A percentile compares a stretch with the other conserved stretches of the same genome.
These are phyloP conservation scores for Podarcis lilfordi DNA, from an alignment of 2,797 vertebrate genomes.

Conservation along the genomic window DNA sequence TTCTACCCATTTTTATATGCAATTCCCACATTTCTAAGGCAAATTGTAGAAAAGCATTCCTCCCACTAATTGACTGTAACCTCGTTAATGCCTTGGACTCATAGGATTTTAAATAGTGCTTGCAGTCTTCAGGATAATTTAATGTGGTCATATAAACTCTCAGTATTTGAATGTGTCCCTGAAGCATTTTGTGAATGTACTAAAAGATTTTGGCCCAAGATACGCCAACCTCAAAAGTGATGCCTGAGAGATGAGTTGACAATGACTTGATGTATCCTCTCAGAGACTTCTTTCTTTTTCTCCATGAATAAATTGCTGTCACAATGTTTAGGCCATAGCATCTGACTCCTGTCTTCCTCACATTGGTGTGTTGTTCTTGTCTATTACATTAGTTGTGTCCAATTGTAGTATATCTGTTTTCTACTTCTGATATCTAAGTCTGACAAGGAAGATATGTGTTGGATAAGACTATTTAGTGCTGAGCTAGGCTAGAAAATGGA, in stretches of 20 bases:
- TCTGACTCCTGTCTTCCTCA: constrained; percentile 37
- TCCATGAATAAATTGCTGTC: constrained; percentile 49
- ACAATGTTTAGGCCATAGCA: constrained; percentile 37
- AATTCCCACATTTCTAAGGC: constrained; percentile 32
- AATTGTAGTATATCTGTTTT: constrained; percentile 36
- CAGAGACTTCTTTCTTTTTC: constrained; percentile 42
- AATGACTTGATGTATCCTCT: constrained; percentile 50
- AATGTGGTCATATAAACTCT: constrained; percentile 39
- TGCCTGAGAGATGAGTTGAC: constrained; percentile 56
- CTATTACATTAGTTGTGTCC: neutral
- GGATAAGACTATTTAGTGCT: constrained; percentile 23
- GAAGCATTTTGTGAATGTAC: constrained; percentile 48
- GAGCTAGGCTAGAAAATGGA: neutral
- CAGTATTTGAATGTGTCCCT: constrained; percentile 51
- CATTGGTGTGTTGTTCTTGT: constrained; percentile 3
- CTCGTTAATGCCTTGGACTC: constrained; percentile 44
- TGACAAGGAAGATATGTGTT: neutral
- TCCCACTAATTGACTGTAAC: constrained; percentile 59
- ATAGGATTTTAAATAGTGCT: constrained; percentile 52
- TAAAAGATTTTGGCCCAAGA: constrained; percentile 52
- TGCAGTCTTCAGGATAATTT: constrained; percentile 52
- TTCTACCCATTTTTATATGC: constrained; percentile 47
- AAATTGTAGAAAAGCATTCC: constrained; percentile 47
- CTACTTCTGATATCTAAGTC: constrained; percentile 11
- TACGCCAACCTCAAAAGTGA: constrained; percentile 43